Evolutionary conservation across 1,140 invertebrate genomes (phyloP), one percentile per base, ranked within the genome.

Genomic region (Drosophila ficusphila): DNA sequence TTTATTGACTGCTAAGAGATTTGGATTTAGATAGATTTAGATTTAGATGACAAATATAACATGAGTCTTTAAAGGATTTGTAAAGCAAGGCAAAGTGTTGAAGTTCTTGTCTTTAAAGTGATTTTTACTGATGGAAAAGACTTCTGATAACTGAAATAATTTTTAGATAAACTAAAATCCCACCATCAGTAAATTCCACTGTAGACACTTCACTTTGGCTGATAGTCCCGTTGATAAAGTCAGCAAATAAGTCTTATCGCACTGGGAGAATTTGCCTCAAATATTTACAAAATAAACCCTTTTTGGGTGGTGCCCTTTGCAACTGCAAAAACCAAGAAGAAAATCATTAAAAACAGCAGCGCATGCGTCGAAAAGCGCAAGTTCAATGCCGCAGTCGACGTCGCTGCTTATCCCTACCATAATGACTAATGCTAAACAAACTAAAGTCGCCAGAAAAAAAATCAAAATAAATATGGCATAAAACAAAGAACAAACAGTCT

Each of bases 241-340:
- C 12, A 7, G 54, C 42, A 57, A 47, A 57, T 57, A 36, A 18
- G 0, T 12, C 31, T 58, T 36, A 58, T 48, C 44, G 34, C 25
- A 2, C 7, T 18, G 7, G 11, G 14, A 53, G 36, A 53, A 53
- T 16, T 44, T 29, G 19, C 14, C 34, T 9, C 6, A 29, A 41
- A 27, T 53, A 29, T 41, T 48, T 48, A 38, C 42, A 19, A 48
- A 64, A 54, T 54, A 67, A 47, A 76, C 56, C 56, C 49, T 48
- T 48, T 70, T 71, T 79, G 73, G 76, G 68, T 75, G 75, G 75
- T 71, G 75, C 71, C 75, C 58, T 64, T 36, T 62, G 58, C 42
- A 52, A 39, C 21, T 76, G 71, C 70, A 57, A 74, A 74, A 77
- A 49, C 56, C 64, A 61, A 11, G 12, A 18, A 16, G 27, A 53